A percentile compares a stretch with the other conserved stretches of the same genome.
Conservation (phyloP, 1,140 invertebrate genomes). For the Campoletis sonorensis region DNA sequence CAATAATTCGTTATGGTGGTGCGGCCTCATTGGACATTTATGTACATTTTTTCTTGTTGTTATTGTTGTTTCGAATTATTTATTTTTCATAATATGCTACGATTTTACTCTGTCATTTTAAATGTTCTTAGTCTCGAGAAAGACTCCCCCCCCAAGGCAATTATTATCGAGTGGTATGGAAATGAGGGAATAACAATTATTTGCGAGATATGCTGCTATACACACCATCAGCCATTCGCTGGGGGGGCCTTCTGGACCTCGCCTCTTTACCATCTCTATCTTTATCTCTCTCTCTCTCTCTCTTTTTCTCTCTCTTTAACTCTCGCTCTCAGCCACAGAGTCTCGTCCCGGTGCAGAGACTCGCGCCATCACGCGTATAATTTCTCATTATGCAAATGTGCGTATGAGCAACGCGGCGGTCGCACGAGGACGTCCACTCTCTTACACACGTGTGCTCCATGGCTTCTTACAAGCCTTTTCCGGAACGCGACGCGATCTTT, state of each 20-base stretch:
- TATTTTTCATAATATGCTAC: slow-evolving; percentile 15
- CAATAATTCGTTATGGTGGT: not conserved
- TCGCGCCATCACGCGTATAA: slow-evolving; percentile 54
- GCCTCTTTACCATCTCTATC: not conserved
- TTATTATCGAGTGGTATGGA: slow-evolving; percentile 28
- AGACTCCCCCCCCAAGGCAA: not conserved
- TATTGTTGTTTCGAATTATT: not conserved
- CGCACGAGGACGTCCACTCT: slow-evolving; percentile 40
- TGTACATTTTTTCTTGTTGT: too few relatives aligned
- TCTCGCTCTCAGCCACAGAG: slow-evolving; percentile 6
- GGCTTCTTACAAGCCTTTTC: slow-evolving; percentile 32
- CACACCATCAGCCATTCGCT: slow-evolving; percentile 10
- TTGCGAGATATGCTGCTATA: slow-evolving; percentile 3
- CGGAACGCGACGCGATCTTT: slow-evolving; percentile 9
- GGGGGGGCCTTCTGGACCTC: not conserved
- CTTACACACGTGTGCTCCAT: slow-evolving; percentile 41
- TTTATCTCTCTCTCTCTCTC: not conserved
- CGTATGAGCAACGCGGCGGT: slow-evolving; percentile 36
- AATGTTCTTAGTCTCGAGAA: not conserved
- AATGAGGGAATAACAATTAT: slow-evolving; percentile 62
- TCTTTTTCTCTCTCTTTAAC: not conserved
- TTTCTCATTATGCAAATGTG: slow-evolving; percentile 65
- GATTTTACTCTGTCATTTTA: slow-evolving; percentile 20
- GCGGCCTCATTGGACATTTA: not conserved
- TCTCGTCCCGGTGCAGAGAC: slow-evolving; percentile 18